Base-by-base conservation (phyloP, 2,888 invertebrate genomes). In the Ectropis crepuscularia region DNA sequence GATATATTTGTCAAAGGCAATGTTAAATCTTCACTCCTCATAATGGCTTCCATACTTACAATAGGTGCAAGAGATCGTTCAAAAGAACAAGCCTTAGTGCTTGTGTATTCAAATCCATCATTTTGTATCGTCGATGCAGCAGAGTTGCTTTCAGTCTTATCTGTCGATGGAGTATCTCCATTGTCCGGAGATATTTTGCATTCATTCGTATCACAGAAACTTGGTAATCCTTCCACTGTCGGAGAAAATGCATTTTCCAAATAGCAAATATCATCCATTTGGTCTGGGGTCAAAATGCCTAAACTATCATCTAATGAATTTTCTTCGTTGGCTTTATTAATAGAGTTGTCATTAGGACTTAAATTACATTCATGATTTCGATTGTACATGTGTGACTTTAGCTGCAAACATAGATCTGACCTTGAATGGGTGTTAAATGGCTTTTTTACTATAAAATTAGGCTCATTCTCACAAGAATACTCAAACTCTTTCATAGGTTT, bases 281-380 rank as follows among this genome's bases (percentile, higher is more conserved):
- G 97, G 88, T 97, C 97, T 0, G 97, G 97, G 8, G 97, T 97
- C 68, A 98, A 90, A 76, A 98, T 97, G 6, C 97, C 97, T 74
- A 97, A 91, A 76, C 97, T 96, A 81, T 98, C 97, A 79, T 97
- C 97, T 74, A 97, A 94, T 2, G 97, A 97, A 82, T 96, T 96
- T 80, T 97, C 95, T 83, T 96, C 97, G 79, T 94, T 94, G 54
- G 90, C 86, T 79, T 88, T 87, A 68, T 82, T 91, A 53, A 88
- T 67, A 47, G 93, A 93, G 71, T 88, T 92, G 60, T 93, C 93
- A 75, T 88, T 92, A 53, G 93, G 92, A 77, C 91, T 92, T 70
- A 84, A 75, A 69, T 90, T 91, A 61, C 85, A 76, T 77, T 92
- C 92, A 70, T 83, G 82, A 58, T 80, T 76, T 78, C 89, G 82